Evolutionary conservation across 1,140 invertebrate genomes (phyloP).

Genomic region (Diploscapter pachys): DNA sequence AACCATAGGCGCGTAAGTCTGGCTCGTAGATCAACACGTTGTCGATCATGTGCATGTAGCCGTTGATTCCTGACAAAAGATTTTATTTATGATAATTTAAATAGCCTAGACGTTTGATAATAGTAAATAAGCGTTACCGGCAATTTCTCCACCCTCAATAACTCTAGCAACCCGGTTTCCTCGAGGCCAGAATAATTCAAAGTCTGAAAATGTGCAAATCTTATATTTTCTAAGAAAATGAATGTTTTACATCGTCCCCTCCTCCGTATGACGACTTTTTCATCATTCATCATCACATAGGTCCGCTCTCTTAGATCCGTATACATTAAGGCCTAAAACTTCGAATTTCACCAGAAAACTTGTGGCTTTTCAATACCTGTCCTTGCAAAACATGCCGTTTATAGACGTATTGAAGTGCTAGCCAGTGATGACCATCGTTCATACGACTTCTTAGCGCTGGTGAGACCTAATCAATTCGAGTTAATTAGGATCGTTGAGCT

Average conservation of each 20-base stretch:
- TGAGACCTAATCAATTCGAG: slow-evolving; percentile 37
- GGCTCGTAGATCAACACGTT: slow-evolving; percentile 43
- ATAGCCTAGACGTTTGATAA: slow-evolving; percentile 9
- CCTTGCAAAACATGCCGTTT: slow-evolving; percentile 56
- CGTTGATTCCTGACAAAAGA: slow-evolving; percentile 43
- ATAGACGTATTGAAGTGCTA: slow-evolving; percentile 57
- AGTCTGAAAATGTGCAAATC: slow-evolving; percentile 43
- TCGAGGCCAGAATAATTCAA: slow-evolving; percentile 58
- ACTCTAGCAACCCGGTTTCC: slow-evolving; percentile 55
- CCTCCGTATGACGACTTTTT: slow-evolving; percentile 56
- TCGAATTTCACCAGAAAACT: neutral
- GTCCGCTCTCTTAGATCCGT: slow-evolving; percentile 56
- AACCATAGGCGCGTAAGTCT: slow-evolving; percentile 34
- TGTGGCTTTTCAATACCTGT: slow-evolving; percentile 32
- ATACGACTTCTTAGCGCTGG: slow-evolving; percentile 44
- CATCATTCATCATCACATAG: slow-evolving; percentile 59
- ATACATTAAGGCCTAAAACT: slow-evolving; percentile 38
- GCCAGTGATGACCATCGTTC: slow-evolving; percentile 56
- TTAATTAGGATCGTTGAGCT: neutral
- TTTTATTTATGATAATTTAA: neutral
- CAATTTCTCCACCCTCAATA: slow-evolving; percentile 57
- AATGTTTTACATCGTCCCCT: slow-evolving; percentile 52
- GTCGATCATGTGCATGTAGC: slow-evolving; percentile 53
- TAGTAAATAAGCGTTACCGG: slow-evolving; percentile 37
- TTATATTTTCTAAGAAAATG: too few relatives aligned